Conservation (phyloP, 2,888 invertebrate species). For the Nephrotoma guestfalica region DNA sequence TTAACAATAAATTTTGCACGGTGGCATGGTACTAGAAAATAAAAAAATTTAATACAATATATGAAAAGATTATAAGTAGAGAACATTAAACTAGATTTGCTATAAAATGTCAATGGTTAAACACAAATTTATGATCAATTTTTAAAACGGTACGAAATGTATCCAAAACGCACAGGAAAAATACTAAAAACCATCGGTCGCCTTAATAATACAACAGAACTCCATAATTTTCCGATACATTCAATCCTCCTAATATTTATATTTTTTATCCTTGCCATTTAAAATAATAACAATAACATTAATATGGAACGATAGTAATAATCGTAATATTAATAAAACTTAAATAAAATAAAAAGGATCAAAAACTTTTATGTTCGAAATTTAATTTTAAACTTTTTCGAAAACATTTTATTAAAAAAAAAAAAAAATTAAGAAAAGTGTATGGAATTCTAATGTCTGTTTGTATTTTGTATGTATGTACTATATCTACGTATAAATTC, state of each 20-base stretch:
- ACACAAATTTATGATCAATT: too few species aligned
- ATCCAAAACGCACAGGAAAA: background rate
- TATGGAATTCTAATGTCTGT: background rate
- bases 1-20: too few species aligned
- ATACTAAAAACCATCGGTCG: background rate
- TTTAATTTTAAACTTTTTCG: background rate
- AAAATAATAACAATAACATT: background rate
- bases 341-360: background rate
- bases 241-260: background rate
- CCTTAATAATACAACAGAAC: background rate
- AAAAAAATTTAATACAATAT: too few species aligned
- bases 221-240: background rate
- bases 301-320: background rate
- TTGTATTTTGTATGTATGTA: background rate
- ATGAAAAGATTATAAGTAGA: too few species aligned
- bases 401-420: background rate
- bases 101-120: too few species aligned
- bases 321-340: background rate
- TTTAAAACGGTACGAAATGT: too few species aligned
- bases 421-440: background rate
- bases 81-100: too few species aligned
- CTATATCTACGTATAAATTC: background rate
- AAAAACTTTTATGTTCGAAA: background rate
- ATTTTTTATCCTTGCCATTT: background rate
- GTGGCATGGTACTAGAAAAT: too few species aligned